Evolutionary conservation across 37 sponge, comb jelly and placozoan genomes (phyloP), one percentile per base, ranked within the genome.

Genomic region (Oopsacas minuta): DNA sequence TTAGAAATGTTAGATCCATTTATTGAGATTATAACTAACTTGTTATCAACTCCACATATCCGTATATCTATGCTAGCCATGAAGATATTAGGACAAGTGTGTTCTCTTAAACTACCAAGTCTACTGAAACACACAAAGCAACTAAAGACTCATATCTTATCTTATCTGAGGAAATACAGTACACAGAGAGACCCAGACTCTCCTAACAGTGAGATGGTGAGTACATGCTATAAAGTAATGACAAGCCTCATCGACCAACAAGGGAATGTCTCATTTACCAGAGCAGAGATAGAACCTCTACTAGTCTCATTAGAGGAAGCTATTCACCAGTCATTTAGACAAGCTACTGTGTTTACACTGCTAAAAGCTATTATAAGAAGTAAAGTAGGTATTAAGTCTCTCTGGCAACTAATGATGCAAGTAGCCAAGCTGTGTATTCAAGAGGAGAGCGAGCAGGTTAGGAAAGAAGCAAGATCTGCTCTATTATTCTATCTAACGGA

Each of bases 221-320:
- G 75, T 34, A 61, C 75, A 25, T 61, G 75, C 75, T 61, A 32
- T 34, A 61, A 12, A 34, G 75, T 61, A 3, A 3, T 61, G 17
- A 61, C 75, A 25, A 12, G 30, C 28, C 75, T 61, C 17, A 25
- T 61, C 17, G 28, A 12, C 22, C 75, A 61, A 12, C 75, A 3
- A 3, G 1, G 75, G 17, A 46, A 17, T 17, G 75, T 61, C 32
- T 5, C 75, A 5, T 12, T 61, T 34, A 38, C 96, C 94, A 0
- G 94, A 93, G 83, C 86, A 88, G 39, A 89, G 88, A 87, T 83
- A 82, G 23, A 88, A 46, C 53, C 91, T 23, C 85, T 96, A 37
- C 91, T 96, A 51, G 89, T 89, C 1, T 96, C 86, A 52, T 82
- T 96, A 23, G 96, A 96, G 61, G 92, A 96, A 53, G 96, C 93